phyloP scores from a whole-genome alignment of 2,888 invertebrate species.

The Brassicogethes aeneus region DNA sequence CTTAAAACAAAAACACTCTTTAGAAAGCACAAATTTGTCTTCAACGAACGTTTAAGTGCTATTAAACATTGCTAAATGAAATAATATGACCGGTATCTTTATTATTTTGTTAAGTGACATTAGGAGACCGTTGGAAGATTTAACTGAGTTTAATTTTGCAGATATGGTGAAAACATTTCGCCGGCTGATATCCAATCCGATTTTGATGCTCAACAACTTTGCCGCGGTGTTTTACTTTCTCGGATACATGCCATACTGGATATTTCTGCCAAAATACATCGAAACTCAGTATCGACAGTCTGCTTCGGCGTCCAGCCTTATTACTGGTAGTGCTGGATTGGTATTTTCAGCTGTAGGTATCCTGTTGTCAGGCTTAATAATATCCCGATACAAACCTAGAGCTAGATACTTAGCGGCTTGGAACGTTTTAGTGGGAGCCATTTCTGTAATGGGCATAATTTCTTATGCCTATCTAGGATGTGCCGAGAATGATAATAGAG shows the following conservation, averaged over 20 bases:
- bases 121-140: no score
- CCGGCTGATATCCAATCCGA: constrained; percentile 54
- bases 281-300: constrained; percentile 73
- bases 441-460: constrained; percentile 54
- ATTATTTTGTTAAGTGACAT: no score
- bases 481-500: constrained; percentile 48
- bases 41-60: no score
- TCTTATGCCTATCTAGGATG: constrained; percentile 60
- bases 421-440: constrained; percentile 57
- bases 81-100: no score
- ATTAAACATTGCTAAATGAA: no score
- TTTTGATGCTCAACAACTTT: constrained; percentile 63
- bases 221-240: constrained; percentile 65
- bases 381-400: constrained; percentile 56
- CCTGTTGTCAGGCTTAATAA: constrained; percentile 55
- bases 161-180: constrained; percentile 58
- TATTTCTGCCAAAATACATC: constrained; percentile 75
- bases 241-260: constrained; percentile 68
- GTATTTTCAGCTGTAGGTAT: constrained; percentile 62
- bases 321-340: constrained; percentile 63
- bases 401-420: constrained; percentile 59
- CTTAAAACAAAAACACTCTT: no score
- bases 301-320: constrained; percentile 64
- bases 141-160: constrained; percentile 18
- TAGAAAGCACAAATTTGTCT: no score